phyloP scores from a whole-genome alignment of 2,113 vertebrate genomes.

The Clarias magur region DNA sequence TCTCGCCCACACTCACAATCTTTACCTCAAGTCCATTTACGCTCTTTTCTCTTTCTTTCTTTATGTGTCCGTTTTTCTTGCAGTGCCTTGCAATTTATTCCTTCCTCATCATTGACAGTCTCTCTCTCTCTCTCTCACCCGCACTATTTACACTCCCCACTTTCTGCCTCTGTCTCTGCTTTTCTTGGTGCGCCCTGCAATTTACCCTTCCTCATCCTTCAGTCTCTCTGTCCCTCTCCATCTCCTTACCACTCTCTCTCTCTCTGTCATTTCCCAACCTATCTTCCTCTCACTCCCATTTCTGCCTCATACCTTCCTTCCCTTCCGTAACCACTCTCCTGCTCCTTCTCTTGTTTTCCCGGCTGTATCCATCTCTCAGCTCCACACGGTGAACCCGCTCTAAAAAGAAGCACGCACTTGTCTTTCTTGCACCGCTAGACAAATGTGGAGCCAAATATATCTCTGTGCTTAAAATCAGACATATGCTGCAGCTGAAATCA shows the following conservation, averaged over 20 bases:
- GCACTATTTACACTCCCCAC: neutral
- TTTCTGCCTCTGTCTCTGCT: neutral
- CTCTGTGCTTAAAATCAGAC: neutral
- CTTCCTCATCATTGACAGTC: neutral
- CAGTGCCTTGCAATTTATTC: neutral
- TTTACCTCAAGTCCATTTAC: neutral
- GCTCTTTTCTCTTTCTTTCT: too few species aligned
- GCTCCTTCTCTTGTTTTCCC: neutral
- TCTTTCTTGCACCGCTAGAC: neutral
- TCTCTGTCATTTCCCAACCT: neutral
- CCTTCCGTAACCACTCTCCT: neutral
- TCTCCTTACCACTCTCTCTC: neutral
- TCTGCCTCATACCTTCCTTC: neutral
- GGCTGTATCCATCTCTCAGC: neutral
- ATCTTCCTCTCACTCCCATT: neutral
- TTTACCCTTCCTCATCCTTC: neutral
- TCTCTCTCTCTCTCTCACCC: neutral
- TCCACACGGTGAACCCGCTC: neutral
- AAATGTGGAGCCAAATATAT: slow-evolving; percentile 9
- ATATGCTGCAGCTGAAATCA: neutral
- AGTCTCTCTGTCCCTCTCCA: neutral
- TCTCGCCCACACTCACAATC: neutral
- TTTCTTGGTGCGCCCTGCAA: neutral
- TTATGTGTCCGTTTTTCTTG: neutral
- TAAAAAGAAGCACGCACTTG: neutral